These are phyloP conservation scores for Pantherophis guttatus DNA, from an alignment of 2,113 vertebrate species.

Conservation along the genomic window DNA sequence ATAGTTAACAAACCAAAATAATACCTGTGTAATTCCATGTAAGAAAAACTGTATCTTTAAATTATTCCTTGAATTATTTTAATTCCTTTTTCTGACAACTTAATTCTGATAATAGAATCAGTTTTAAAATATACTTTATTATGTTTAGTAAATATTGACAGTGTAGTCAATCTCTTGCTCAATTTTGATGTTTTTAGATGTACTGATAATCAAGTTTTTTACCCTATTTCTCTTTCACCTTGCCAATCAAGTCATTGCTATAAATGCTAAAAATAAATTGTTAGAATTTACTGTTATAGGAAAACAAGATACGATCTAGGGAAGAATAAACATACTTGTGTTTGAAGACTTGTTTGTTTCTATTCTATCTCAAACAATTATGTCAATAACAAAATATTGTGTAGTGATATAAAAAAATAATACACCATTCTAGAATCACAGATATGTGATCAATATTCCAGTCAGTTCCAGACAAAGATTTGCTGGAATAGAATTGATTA, in stretches of 20 bases:
- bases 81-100: neutral
- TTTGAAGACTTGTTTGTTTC: neutral
- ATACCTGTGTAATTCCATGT: neutral
- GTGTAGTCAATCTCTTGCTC: neutral
- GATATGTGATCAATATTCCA: neutral
- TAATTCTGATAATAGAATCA: neutral
- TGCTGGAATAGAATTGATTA: neutral
- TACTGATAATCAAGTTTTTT: neutral
- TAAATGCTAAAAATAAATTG: neutral
- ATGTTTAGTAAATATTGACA: neutral
- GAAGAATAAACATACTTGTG: neutral
- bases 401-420: neutral
- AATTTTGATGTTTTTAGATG: neutral
- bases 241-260: neutral
- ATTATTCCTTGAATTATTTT: slow-evolving; percentile 2
- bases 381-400: neutral
- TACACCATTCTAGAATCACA: neutral
- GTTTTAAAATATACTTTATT: neutral
- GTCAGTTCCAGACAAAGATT: neutral
- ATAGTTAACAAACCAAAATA: slow-evolving; percentile 6
- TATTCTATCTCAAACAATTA: neutral
- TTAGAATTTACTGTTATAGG: neutral
- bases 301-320: neutral
- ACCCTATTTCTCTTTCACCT: neutral
- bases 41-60: neutral